A percentile compares a stretch with the other conserved stretches of the same genome.
These are phyloP conservation scores for Spongilla lacustris DNA, from an alignment of 37 sponge, comb jelly and placozoan genomes.

Conservation along the genomic window DNA sequence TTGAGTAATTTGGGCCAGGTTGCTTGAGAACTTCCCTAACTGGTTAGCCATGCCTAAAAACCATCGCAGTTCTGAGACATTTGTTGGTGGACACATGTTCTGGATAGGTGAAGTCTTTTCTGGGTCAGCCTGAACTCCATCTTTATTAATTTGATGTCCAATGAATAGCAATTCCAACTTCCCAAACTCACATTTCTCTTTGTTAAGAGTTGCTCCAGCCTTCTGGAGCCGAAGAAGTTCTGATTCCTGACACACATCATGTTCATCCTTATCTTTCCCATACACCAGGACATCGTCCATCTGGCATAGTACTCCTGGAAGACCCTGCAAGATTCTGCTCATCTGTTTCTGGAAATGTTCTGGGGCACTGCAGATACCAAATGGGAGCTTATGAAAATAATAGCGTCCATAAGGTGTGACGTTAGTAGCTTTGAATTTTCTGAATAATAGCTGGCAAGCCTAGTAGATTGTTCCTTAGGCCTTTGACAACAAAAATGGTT, in stretches of 20 bases:
- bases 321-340: conserved; percentile 9
- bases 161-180: no score
- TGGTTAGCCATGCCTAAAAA: conserved; percentile 17
- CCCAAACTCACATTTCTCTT: no score
- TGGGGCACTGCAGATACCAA: conserved; percentile 22
- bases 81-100: conserved; percentile 4
- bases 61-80: no score
- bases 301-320: no score
- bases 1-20: not conserved
- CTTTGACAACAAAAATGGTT: conserved; percentile 13
- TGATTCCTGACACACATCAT: no score
- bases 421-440: conserved; percentile 11
- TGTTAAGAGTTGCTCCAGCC: no score
- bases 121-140: no score
- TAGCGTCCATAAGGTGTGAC: conserved; percentile 35
- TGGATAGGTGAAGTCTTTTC: no score
- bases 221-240: no score
- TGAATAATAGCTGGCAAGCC: conserved; percentile 11
- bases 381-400: conserved; percentile 16
- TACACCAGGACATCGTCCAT: no score
- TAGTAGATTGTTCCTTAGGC: conserved; percentile 10
- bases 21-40: conserved; percentile 12
- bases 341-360: conserved; percentile 27
- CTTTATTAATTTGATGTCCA: no score
- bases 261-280: not conserved